Evolutionary conservation across 2,797 vertebrate species (phyloP).

Genomic region (Buphagus erythrorhynchus): DNA sequence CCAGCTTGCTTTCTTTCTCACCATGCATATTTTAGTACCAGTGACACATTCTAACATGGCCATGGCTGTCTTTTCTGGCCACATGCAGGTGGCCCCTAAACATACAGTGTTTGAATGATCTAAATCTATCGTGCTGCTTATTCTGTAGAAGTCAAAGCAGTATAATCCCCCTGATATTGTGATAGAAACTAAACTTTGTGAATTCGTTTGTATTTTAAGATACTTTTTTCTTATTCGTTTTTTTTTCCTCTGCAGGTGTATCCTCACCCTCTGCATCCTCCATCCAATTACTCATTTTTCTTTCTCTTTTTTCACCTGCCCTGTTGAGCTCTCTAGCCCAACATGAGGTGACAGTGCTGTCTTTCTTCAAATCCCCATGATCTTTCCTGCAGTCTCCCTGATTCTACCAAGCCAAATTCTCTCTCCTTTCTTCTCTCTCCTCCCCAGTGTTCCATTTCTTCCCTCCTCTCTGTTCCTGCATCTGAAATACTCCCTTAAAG

Average conservation of each 20-base stretch:
- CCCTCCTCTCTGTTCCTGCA: not conserved
- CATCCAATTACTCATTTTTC: not conserved
- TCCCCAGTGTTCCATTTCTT: not conserved
- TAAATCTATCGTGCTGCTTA: rapidly evolving
- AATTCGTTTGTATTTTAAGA: not conserved
- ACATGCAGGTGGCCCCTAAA: not conserved
- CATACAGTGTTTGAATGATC: not conserved
- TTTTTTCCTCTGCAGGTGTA: not conserved
- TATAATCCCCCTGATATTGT: not conserved
- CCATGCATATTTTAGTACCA: not conserved
- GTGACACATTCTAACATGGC: not conserved
- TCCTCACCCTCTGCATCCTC: not conserved
- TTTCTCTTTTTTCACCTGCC: not conserved
- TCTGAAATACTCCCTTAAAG: conserved; percentile 39
- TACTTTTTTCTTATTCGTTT: not conserved
- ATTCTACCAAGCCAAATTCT: not conserved
- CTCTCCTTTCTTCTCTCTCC: not conserved
- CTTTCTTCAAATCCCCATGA: not conserved
- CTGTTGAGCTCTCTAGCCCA: not conserved
- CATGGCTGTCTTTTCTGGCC: not conserved
- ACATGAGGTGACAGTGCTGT: not conserved
- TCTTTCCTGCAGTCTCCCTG: not conserved
- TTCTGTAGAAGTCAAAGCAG: not conserved
- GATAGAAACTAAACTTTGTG: not conserved
- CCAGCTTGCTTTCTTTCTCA: not conserved